Evolutionary conservation across 1,140 invertebrate genomes (phyloP).

Genomic region (Leptinotarsa undecemlineata): DNA sequence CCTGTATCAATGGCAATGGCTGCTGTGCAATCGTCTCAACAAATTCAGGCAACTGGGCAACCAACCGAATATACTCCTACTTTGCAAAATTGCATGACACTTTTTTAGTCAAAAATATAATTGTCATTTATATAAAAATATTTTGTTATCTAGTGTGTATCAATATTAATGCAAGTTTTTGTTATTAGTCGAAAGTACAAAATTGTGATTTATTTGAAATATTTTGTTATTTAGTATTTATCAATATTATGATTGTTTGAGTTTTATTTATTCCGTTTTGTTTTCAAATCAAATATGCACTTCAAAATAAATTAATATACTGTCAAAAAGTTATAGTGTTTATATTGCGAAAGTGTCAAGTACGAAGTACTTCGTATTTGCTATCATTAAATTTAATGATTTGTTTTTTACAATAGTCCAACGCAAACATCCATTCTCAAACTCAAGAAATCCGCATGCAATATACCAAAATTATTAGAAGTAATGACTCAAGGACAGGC

Average conservation of each 20-base stretch:
- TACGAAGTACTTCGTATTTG: too few relatives aligned
- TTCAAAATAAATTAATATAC: background rate
- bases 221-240: conserved; percentile 17
- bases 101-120: conserved; percentile 46
- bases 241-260: conserved; percentile 16
- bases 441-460: too few relatives aligned
- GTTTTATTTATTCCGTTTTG: conserved; percentile 10
- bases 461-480: too few relatives aligned
- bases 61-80: conserved; percentile 56
- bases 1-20: conserved; percentile 57
- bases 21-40: conserved; percentile 53
- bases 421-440: too few relatives aligned
- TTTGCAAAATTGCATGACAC: conserved; percentile 54
- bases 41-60: conserved; percentile 52
- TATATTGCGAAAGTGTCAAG: too few relatives aligned
- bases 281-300: background rate
- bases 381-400: too few relatives aligned
- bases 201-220: conserved; percentile 12
- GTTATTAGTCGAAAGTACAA: conserved; percentile 34
- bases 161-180: conserved; percentile 9
- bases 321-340: too few relatives aligned
- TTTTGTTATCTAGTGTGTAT: conserved; percentile 17
- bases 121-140: conserved; percentile 9
- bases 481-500: too few relatives aligned
- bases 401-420: too few relatives aligned